Conservation (phyloP, 37 sponge, comb jelly and placozoan species). For the Crambe crambe region DNA sequence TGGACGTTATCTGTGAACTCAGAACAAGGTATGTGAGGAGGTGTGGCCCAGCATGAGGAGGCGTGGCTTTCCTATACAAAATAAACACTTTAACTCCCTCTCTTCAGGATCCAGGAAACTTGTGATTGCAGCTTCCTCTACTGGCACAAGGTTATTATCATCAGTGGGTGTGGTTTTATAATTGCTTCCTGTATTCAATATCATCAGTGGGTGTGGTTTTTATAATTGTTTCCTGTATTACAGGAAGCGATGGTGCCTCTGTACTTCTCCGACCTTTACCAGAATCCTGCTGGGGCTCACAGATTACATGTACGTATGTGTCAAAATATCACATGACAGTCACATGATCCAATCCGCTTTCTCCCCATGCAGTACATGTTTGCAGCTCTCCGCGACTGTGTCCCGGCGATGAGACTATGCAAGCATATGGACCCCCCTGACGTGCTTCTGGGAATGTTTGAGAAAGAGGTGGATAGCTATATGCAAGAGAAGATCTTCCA, state of each 20-base stretch:
- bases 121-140: conserved; percentile 93
- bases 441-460: conserved; percentile 57
- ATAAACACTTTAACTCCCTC: neutral
- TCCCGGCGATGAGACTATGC: conserved; percentile 49
- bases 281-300: conserved; percentile 76
- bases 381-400: conserved; percentile 90
- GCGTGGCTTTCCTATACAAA: neutral
- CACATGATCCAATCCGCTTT: no score
- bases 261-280: conserved; percentile 73
- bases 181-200: neutral
- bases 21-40: conserved; percentile 29
- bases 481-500: conserved; percentile 59
- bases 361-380: conserved; percentile 87
- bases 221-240: neutral
- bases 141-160: conserved; percentile 88
- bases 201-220: neutral
- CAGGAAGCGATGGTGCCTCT: conserved; percentile 79
- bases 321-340: no score
- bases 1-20: conserved; percentile 66
- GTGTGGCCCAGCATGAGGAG: neutral
- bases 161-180: neutral
- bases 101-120: conserved; percentile 55
- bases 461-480: conserved; percentile 67
- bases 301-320: conserved; percentile 69
- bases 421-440: conserved; percentile 54